Evolutionary conservation across 2,888 invertebrate genomes (phyloP).

Genomic region (Sussaba pulchella): DNA sequence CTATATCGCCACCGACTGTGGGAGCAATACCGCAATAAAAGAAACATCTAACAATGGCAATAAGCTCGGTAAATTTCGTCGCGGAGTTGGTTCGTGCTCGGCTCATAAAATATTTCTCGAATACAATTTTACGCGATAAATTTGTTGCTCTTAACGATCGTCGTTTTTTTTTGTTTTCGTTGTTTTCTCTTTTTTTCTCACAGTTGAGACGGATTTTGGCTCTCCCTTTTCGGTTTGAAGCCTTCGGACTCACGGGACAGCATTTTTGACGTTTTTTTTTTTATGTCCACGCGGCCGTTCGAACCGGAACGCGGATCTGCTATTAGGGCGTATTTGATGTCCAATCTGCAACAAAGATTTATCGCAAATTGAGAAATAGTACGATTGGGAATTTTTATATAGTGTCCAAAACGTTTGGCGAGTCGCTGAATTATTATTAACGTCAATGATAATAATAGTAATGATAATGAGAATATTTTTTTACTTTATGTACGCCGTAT

Average conservation of each 20-base stretch:
- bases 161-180: background rate
- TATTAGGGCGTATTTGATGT: conserved; percentile 4
- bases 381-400: no score
- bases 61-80: background rate
- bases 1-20: background rate
- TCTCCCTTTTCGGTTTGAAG: background rate
- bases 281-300: background rate
- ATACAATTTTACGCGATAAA: background rate
- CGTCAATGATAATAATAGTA: no score
- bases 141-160: background rate
- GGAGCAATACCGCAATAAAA: background rate
- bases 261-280: background rate
- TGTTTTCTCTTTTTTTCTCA: background rate
- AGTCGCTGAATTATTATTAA: no score
- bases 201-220: background rate
- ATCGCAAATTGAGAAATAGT: background rate
- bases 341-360: conserved; percentile 24
- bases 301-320: background rate
- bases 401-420: no score
- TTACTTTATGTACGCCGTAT: no score
- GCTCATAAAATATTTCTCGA: background rate
- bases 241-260: background rate
- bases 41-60: background rate
- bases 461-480: no score
- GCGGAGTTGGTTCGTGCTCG: background rate